Conservation (phyloP, 2,888 invertebrate genomes). For the Thymelicus sylvestris region DNA sequence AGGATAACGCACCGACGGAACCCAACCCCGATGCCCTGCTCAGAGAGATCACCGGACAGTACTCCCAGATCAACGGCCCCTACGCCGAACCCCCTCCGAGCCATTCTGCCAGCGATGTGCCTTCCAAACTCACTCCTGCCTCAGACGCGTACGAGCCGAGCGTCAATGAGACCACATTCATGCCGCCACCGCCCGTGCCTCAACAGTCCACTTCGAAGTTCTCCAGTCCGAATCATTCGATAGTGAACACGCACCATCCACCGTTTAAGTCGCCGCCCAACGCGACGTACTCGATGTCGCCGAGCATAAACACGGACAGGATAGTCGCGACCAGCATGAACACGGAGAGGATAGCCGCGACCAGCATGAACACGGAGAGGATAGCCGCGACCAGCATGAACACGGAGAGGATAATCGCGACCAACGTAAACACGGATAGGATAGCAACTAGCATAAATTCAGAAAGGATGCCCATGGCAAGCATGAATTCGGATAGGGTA, state of each 20-base stretch:
- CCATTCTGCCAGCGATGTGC: conserved; percentile 52
- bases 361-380: conserved; percentile 3
- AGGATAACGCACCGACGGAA: conserved; percentile 45
- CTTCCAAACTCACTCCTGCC: conserved; percentile 47
- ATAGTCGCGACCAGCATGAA: conserved; percentile 37
- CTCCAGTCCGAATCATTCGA: conserved; percentile 47
- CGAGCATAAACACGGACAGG: conserved; percentile 41
- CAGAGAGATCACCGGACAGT: conserved; percentile 64
- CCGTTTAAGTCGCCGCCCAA: conserved; percentile 57
- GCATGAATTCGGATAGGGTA: conserved; percentile 10
- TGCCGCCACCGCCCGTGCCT: conserved; percentile 70
- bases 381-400: conserved; percentile 36
- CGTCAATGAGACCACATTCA: conserved; percentile 56
- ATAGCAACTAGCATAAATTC: conserved; percentile 2
- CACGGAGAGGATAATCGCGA: conserved; percentile 28
- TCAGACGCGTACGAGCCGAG: conserved; percentile 45
- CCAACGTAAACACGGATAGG: conserved; percentile 6
- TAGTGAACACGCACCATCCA: conserved; percentile 46
- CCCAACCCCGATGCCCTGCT: conserved; percentile 53
- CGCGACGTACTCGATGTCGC: conserved; percentile 46
- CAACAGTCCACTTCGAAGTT: conserved; percentile 57
- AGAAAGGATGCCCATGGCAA: neutral
- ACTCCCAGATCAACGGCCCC: conserved; percentile 56
- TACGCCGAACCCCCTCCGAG: conserved; percentile 51
- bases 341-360: conserved; percentile 28